phyloP scores from a whole-genome alignment of 1,140 invertebrate genomes.

The Charaxes varanes region DNA sequence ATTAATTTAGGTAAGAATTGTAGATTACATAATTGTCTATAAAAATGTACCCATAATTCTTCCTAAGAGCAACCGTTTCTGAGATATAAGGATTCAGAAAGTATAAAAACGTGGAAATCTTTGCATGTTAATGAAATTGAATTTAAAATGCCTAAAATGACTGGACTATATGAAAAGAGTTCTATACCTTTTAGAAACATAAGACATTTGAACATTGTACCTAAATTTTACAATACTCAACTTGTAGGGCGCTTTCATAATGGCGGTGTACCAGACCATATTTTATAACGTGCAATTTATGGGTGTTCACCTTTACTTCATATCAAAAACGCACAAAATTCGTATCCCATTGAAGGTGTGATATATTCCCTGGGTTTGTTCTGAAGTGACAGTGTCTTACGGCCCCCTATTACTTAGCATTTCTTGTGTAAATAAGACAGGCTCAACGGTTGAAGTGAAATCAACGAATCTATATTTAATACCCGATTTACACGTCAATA shows the following conservation, averaged over 20 bases:
- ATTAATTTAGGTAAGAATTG: no score
- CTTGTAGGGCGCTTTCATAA: not conserved
- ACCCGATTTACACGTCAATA: no score
- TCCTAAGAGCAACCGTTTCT: no score
- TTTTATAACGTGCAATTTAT: conserved; percentile 22
- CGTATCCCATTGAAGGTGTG: no score
- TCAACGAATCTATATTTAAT: conserved; percentile 6
- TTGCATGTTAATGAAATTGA: no score
- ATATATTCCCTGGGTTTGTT: no score
- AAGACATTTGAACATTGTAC: conserved; percentile 10
- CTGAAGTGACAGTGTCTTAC: no score
- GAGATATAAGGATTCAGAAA: no score
- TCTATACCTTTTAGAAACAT: not conserved
- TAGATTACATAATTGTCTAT: no score
- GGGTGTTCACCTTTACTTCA: conserved; percentile 26
- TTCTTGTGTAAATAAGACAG: conserved; percentile 1
- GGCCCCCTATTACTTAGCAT: not conserved
- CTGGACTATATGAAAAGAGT: not conserved
- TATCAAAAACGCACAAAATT: conserved; percentile 27
- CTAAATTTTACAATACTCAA: conserved; percentile 15
- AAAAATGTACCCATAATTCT: no score
- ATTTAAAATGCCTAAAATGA: no score
- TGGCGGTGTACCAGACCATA: conserved; percentile 4
- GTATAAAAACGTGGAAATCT: no score
- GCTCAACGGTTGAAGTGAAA: not conserved